Base-by-base conservation (phyloP, 92 coral and sea anemone genomes). In the Zoanthus gigantus region DNA sequence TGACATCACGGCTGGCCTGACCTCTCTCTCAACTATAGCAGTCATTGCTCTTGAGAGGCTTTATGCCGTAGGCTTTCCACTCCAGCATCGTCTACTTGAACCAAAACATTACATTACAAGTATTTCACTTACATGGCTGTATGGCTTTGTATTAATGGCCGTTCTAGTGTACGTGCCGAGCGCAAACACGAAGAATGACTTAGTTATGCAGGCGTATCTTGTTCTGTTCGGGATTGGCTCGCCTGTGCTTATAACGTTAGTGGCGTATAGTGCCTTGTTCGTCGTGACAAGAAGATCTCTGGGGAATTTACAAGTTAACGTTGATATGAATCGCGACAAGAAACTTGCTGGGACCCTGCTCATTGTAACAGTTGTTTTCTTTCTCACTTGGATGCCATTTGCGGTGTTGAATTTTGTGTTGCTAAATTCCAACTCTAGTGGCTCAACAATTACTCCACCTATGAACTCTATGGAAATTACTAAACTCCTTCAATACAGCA, bases 351-450 rank as follows among this genome's bases (percentile, higher is more conserved):
- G 14, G 9, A 78, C 83, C 57, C 66, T 78, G 2, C 29, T 78
- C 28, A 78, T 78, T 14, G 83, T 78, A 67, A 78, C 69, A 0
- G 48, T 78, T 6, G 71, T 78, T 4, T 57, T 78, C 71, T 78
- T 78, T 56, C 52, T 78, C 7, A 78, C 83, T 9, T 78, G 83
- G 83, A 78, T 52, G 69, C 83, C 83, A 29, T 57, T 78, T 57
- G 69, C 83, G 12, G 58, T 78, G 0, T 3, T 76, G 80, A 76
- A 13, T 48, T 23, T 48, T 17, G 47, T 76, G 32, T 29, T 47
- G n/a, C 57, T 53, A 6, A 47, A 47, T 76, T 37, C 80, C 18
- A 3, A 6, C 13, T 9, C 60, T 18, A 32, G 34, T 9, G 54
- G 60, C 7, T 47, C 37, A 23, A 46, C 28, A 15, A 53, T 61